Percentiles rank a stretch among this genome's conserved stretches.
Evolutionary conservation across 2,113 vertebrate genomes (phyloP).

Genomic region (Ascaphus truei): DNA sequence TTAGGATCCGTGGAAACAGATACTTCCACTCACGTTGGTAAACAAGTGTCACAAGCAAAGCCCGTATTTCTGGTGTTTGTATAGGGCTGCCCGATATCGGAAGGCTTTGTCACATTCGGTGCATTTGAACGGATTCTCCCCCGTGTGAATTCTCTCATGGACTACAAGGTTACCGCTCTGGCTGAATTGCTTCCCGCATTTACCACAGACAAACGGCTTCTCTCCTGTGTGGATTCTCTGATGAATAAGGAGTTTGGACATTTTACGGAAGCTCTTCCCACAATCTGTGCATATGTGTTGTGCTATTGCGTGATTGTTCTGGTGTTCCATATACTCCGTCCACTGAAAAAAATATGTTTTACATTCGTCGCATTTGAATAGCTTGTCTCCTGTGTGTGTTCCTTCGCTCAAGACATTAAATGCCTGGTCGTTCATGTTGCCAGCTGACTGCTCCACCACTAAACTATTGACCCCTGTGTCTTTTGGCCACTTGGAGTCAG

Average conservation of each 20-base stretch:
- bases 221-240: slow-evolving; percentile 39
- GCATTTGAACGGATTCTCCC: neutral
- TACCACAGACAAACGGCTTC: slow-evolving; percentile 32
- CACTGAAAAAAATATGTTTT: too few relatives aligned
- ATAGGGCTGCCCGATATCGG: too few relatives aligned
- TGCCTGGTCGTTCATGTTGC: too few relatives aligned
- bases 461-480: too few relatives aligned
- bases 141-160: slow-evolving; percentile 33
- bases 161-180: slow-evolving; percentile 35
- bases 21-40: neutral
- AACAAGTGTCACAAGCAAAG: too few relatives aligned
- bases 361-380: neutral
- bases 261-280: neutral
- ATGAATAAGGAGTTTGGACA: slow-evolving; percentile 35
- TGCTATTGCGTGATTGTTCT: neutral
- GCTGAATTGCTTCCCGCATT: slow-evolving; percentile 36
- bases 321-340: too few relatives aligned
- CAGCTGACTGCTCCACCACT: too few relatives aligned
- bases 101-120: too few relatives aligned
- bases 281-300: neutral
- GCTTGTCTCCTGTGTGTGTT: neutral
- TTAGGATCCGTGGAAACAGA: too few relatives aligned
- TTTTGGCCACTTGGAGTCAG: too few relatives aligned
- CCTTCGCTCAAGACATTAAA: too few relatives aligned
- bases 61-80: too few relatives aligned